Evolutionary conservation across 2,888 invertebrate genomes (phyloP), one percentile per base, ranked within the genome.

Genomic region (Pinctada fucata): DNA sequence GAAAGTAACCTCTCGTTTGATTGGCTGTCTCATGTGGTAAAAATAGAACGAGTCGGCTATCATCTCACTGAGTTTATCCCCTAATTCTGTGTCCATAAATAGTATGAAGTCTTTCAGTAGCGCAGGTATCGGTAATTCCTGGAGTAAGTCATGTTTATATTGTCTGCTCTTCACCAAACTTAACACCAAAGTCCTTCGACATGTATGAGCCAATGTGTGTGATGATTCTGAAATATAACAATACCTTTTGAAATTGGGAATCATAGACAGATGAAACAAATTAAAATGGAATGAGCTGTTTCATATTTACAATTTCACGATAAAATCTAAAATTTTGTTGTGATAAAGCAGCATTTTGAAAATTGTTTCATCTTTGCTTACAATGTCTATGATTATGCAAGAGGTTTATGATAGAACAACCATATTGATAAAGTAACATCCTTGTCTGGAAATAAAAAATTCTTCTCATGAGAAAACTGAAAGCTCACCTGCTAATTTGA

Each of bases 61-160:
- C 13, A 80, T 49, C n/a, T 77, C 72, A 72, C 78, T 74, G 48
- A 67, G 10, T 50, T 47, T 69, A 1, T 79, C 72, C 48, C 81
- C 84, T 65, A 82, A 78, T 58, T 58, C 58, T 58, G 58, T 58
- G 50, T 87, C 87, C 70, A 76, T 80, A 63, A 85, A 85, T 52
- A 84, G 80, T 13, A 87, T 81, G 72, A 84, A 86, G 45, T 87
- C 86, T 47, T 83, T 80, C 47, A 87, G 73, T 6, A 84, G 79
- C 8, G 68, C 64, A 6, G 87, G 87, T 45, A 87, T 64, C 49
- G 78, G 79, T 6, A 85, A 72, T 45, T 63, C 72, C 3, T 67
- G 45, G 49, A 84, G 77, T 4, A 73, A 72, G 50, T 83, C 69
- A 8, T 76, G 76, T 10, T 70, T 76, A 63, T 81, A 85, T 47